Conservation (phyloP, 2,888 invertebrate species). For the Ormia ochracea region DNA sequence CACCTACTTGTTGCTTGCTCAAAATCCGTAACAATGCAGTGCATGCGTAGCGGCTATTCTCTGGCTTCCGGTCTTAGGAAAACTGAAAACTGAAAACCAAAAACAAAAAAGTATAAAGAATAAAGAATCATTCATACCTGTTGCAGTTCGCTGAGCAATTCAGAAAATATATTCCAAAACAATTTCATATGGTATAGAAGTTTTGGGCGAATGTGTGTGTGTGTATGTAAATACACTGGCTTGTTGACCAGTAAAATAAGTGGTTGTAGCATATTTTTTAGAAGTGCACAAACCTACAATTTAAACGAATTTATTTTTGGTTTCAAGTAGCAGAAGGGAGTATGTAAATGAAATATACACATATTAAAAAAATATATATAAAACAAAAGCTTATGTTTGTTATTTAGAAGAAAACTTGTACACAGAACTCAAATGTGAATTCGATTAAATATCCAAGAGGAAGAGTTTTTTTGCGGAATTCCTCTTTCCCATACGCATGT, state of each 20-base stretch:
- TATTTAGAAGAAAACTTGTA: neutral
- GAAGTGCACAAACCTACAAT: neutral
- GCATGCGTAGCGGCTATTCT: too few species aligned
- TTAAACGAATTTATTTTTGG: slow-evolving; percentile 17
- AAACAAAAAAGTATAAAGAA: too few species aligned
- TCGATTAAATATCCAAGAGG: too few species aligned
- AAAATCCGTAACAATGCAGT: too few species aligned
- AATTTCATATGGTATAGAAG: neutral
- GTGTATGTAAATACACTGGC: neutral
- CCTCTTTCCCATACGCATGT: too few species aligned
- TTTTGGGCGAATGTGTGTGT: neutral
- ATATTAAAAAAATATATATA: neutral
- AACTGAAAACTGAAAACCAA: too few species aligned
- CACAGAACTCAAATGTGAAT: neutral
- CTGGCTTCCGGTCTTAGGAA: too few species aligned
- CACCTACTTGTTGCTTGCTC: too few species aligned
- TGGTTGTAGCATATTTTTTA: slow-evolving; percentile 3
- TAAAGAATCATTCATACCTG: too few species aligned
- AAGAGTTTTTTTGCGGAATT: too few species aligned
- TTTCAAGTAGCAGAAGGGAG: neutral
- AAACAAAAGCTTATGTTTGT: neutral
- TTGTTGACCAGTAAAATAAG: slow-evolving; percentile 49
- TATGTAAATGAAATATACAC: neutral
- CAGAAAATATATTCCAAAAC: slow-evolving; percentile 4
- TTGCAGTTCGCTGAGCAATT: too few species aligned